phyloP scores from a whole-genome alignment of 2,888 invertebrate species.

The Aspidiotus destructor region DNA sequence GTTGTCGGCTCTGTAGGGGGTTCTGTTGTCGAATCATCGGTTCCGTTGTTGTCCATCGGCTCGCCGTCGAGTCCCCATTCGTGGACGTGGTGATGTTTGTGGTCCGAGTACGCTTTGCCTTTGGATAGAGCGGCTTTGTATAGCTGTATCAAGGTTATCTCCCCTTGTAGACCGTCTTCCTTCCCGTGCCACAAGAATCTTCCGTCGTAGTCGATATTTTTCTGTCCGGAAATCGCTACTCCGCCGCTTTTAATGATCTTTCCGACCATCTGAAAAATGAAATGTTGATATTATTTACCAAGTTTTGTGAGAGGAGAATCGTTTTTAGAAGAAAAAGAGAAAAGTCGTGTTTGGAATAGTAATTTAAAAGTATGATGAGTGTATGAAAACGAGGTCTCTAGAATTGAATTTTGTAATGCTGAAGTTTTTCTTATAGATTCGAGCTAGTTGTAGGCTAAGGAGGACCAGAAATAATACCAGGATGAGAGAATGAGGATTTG shows the following conservation, averaged over 20 bases:
- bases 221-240: conserved; percentile 63
- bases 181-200: conserved; percentile 50
- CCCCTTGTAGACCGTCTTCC: conserved; percentile 58
- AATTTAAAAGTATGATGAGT: too few relatives aligned
- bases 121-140: conserved; percentile 72
- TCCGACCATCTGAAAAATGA: conserved; percentile 57
- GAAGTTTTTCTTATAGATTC: too few relatives aligned
- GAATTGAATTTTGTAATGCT: too few relatives aligned
- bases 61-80: conserved; percentile 44
- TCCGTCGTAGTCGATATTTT: conserved; percentile 49
- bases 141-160: conserved; percentile 68
- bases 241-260: conserved; percentile 67
- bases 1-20: conserved; percentile 8
- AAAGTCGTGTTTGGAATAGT: too few relatives aligned
- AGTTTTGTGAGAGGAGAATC: too few relatives aligned
- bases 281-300: neutral
- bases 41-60: conserved; percentile 32
- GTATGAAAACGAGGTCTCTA: too few relatives aligned
- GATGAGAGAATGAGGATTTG: too few relatives aligned
- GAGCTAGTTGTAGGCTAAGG: too few relatives aligned
- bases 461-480: too few relatives aligned
- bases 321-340: too few relatives aligned
- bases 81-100: conserved; percentile 69
- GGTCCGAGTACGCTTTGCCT: conserved; percentile 76
- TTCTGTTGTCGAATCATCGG: conserved; percentile 25